phyloP scores from a whole-genome alignment of 2,113 vertebrate genomes.

The Proterorhinus semilunaris region DNA sequence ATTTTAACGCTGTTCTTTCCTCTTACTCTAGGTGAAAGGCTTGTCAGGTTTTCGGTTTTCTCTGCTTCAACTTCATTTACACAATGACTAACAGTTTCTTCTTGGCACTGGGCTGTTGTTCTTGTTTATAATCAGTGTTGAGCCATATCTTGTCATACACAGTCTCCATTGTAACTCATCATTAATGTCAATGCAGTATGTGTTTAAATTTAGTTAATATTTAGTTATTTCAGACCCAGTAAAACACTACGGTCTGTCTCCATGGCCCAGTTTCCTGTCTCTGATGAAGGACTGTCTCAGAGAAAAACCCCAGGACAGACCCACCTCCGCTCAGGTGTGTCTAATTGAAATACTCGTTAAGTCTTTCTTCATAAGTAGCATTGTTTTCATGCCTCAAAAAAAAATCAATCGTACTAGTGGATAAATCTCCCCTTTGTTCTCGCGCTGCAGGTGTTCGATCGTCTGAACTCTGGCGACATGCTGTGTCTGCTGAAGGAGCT shows the following conservation, averaged over 20 bases:
- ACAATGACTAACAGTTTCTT: too few relatives aligned
- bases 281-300: constrained; percentile 92
- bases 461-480: constrained; percentile 87
- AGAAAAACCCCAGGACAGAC: constrained; percentile 88
- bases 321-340: constrained; percentile 86
- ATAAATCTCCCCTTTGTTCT: background rate
- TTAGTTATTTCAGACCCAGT: constrained; percentile 84
- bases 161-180: too few relatives aligned
- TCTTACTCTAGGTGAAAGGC: too few relatives aligned
- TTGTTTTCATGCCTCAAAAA: too few relatives aligned
- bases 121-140: too few relatives aligned
- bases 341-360: background rate
- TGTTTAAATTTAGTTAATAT: background rate
- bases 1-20: background rate
- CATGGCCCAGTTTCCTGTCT: constrained; percentile 88
- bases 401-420: too few relatives aligned
- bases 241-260: constrained; percentile 85
- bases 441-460: constrained; percentile 82
- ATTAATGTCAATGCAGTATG: too few relatives aligned
- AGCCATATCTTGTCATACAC: too few relatives aligned
- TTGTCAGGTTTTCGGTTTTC: too few relatives aligned
- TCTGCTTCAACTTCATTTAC: too few relatives aligned
- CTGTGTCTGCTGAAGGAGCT: constrained; percentile 86
- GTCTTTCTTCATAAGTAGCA: too few relatives aligned
- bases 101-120: too few relatives aligned